Conservation (phyloP, 2,888 invertebrate species). For the Syrista parreyssii region DNA sequence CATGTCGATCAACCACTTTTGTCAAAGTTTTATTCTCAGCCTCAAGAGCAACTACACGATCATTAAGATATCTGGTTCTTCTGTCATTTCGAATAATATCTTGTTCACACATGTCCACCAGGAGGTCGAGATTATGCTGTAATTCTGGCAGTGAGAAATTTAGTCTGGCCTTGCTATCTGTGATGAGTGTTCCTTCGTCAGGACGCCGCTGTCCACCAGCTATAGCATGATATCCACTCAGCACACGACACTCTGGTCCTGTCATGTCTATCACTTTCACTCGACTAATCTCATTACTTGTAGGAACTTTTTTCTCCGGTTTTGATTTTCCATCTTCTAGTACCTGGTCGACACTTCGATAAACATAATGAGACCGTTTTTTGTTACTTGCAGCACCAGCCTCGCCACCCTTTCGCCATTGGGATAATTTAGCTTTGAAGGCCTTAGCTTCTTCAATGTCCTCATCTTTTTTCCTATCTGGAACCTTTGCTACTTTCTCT, state of each 20-base stretch:
- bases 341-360: conserved; percentile 88
- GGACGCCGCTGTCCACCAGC: conserved; percentile 75
- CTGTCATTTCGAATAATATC: conserved; percentile 91
- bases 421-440: conserved; percentile 73
- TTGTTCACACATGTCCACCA: conserved; percentile 95
- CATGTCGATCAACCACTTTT: conserved; percentile 77
- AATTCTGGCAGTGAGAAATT: conserved; percentile 90
- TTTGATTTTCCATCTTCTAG: conserved; percentile 86
- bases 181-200: conserved; percentile 68
- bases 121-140: conserved; percentile 88
- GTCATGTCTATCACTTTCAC: conserved; percentile 99
- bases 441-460: conserved; percentile 70
- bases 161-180: conserved; percentile 71
- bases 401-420: conserved; percentile 76
- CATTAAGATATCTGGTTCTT: conserved; percentile 80
- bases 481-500: conserved; percentile 77
- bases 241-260: conserved; percentile 91
- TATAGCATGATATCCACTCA: conserved; percentile 93
- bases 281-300: conserved; percentile 76
- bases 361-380: conserved; percentile 82
- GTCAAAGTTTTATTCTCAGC: conserved; percentile 81
- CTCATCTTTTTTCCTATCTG: conserved; percentile 64
- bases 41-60: conserved; percentile 81
- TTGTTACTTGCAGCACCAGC: conserved; percentile 57
- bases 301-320: conserved; percentile 45